Conservation (phyloP, 2,888 invertebrate species). For the Drosophila formosana region DNA sequence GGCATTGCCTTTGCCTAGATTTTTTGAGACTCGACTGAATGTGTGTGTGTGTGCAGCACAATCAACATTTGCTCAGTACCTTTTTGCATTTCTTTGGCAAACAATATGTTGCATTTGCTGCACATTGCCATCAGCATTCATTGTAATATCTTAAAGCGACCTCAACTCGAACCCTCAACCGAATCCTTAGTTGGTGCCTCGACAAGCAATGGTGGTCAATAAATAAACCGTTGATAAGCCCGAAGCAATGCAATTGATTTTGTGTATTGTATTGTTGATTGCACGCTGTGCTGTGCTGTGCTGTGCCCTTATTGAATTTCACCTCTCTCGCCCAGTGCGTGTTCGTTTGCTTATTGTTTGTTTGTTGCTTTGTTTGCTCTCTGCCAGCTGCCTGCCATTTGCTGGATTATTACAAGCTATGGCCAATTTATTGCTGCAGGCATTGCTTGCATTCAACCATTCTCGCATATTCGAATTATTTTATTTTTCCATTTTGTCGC, state of each 20-base stretch:
- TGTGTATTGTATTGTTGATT: conserved; percentile 75
- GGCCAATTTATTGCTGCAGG: conserved; percentile 23
- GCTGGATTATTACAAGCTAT: conserved; percentile 45
- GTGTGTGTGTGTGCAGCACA: conserved; percentile 42
- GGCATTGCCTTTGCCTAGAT: conserved; percentile 39
- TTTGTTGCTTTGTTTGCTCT: conserved; percentile 38
- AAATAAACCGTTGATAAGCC: conserved; percentile 79
- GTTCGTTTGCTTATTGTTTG: conserved; percentile 46
- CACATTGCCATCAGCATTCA: conserved; percentile 43
- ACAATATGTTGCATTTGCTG: conserved; percentile 70
- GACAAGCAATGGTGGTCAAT: conserved; percentile 57
- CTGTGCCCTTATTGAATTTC: conserved; percentile 53
- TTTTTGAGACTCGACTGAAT: conserved; percentile 12
- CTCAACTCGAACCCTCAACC: not conserved
- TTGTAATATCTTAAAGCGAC: conserved; percentile 56
- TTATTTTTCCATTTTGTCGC: conserved; percentile 34
- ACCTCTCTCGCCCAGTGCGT: conserved; percentile 13
- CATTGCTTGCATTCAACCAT: conserved; percentile 29
- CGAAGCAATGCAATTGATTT: conserved; percentile 78
- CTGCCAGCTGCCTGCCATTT: conserved; percentile 15
- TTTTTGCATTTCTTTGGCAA: conserved; percentile 69
- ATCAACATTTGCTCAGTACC: conserved; percentile 78
- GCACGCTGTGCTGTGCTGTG: conserved; percentile 38
- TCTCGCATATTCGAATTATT: conserved; percentile 25
- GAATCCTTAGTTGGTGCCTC: not conserved